Percentiles rank a stretch among this genome's conserved stretches.
Evolutionary conservation across 2,888 invertebrate species (phyloP).

Genomic region (Alloplasta piceator): DNA sequence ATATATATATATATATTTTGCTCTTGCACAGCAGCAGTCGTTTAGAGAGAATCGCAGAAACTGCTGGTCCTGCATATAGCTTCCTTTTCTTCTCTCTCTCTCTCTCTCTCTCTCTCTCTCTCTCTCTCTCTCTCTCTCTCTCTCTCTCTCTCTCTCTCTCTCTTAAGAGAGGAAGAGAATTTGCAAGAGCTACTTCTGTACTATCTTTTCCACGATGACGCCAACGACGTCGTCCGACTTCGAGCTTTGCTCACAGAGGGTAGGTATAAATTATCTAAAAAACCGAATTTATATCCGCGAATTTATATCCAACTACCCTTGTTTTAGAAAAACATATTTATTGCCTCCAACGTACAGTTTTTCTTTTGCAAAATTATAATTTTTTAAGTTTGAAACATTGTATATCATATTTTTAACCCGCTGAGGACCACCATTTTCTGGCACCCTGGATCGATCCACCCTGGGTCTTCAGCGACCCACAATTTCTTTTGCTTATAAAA

Average conservation of each 20-base stretch:
- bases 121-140: conserved; percentile 68
- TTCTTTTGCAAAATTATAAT: too few relatives aligned
- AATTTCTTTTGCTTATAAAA: too few relatives aligned
- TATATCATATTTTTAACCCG: too few relatives aligned
- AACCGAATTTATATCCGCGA: conserved; percentile 20
- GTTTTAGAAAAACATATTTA: neutral
- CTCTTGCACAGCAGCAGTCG: conserved; percentile 24
- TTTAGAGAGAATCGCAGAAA: conserved; percentile 48
- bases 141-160: conserved; percentile 69
- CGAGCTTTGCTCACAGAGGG: conserved; percentile 26
- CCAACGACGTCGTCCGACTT: conserved; percentile 15
- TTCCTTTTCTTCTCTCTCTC: conserved; percentile 66
- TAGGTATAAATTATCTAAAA: conserved; percentile 73
- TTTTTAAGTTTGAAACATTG: too few relatives aligned
- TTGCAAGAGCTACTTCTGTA: conserved; percentile 49
- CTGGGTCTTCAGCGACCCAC: too few relatives aligned
- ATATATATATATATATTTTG: conserved; percentile 1
- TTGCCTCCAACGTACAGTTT: too few relatives aligned
- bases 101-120: conserved; percentile 70
- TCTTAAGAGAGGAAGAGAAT: conserved; percentile 62
- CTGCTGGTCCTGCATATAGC: conserved; percentile 10
- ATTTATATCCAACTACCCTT: neutral
- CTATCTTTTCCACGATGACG: conserved; percentile 58
- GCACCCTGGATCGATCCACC: too few relatives aligned
- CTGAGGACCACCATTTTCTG: too few relatives aligned